Evolutionary conservation across 1,140 invertebrate genomes (phyloP).

Genomic region (Drosophila punjabiensis): DNA sequence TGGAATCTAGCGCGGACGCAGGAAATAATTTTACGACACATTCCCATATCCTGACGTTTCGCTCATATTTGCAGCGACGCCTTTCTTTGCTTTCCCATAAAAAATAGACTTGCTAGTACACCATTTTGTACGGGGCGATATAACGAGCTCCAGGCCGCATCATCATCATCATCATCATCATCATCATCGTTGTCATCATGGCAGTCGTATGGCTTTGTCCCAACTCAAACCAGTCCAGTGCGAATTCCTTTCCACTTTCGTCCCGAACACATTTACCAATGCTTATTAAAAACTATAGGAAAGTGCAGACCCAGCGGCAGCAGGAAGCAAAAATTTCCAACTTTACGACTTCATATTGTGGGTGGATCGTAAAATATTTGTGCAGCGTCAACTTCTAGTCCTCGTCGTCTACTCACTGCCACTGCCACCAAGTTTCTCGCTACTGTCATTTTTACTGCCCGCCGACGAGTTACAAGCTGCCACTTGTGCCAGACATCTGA

Average conservation of each 20-base stretch:
- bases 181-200: constrained; percentile 10
- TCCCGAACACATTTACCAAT: constrained; percentile 59
- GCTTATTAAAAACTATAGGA: constrained; percentile 82
- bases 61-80: constrained; percentile 54
- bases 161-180: constrained; percentile 41
- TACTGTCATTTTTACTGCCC: constrained; percentile 74
- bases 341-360: constrained; percentile 84
- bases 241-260: constrained; percentile 60
- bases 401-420: constrained; percentile 24
- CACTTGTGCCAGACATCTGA: constrained; percentile 71
- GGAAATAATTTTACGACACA: constrained; percentile 50
- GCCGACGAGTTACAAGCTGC: constrained; percentile 63
- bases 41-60: constrained; percentile 39
- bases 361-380: constrained; percentile 79
- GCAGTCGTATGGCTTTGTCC: constrained; percentile 16
- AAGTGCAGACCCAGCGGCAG: constrained; percentile 59
- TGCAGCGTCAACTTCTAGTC: constrained; percentile 68
- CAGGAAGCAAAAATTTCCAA: constrained; percentile 81
- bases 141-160: constrained; percentile 45
- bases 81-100: constrained; percentile 63
- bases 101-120: constrained; percentile 52
- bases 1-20: constrained; percentile 9
- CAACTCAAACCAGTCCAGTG: constrained; percentile 27
- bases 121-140: constrained; percentile 46
- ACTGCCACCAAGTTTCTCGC: constrained; percentile 15